Evolutionary conservation across 2,113 vertebrate species (phyloP).

Genomic region (Picathartes gymnocephalus): DNA sequence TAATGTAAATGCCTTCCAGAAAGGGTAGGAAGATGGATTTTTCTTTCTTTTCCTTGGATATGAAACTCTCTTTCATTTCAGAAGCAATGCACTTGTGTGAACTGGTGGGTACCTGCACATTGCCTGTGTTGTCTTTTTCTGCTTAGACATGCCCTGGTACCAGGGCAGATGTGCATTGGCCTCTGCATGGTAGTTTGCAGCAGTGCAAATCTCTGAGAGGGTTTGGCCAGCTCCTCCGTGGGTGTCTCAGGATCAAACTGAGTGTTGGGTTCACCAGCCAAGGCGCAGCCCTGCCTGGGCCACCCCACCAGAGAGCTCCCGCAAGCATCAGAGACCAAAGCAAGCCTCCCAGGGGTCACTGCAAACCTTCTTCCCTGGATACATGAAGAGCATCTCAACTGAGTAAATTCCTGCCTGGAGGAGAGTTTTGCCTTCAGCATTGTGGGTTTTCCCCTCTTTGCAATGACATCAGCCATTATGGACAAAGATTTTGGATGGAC

Average conservation of each 20-base stretch:
- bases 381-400: background rate
- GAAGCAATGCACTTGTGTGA: background rate
- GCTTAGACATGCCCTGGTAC: background rate
- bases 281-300: background rate
- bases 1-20: background rate
- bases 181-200: fast-evolving
- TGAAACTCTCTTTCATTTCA: background rate
- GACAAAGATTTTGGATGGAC: background rate
- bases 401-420: fast-evolving
- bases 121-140: background rate
- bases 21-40: background rate
- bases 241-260: background rate
- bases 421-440: background rate
- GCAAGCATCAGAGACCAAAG: background rate
- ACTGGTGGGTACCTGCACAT: fast-evolving
- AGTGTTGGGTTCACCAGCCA: background rate
- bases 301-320: fast-evolving
- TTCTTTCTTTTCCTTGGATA: background rate
- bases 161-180: background rate
- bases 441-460: background rate
- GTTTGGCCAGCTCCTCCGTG: background rate
- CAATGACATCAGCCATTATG: background rate
- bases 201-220: background rate
- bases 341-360: background rate
- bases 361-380: background rate